A percentile compares a stretch with the other conserved stretches of the same genome.
Evolutionary conservation across 2,797 vertebrate genomes (phyloP).

Genomic region (Oceanodroma leucorhoa): DNA sequence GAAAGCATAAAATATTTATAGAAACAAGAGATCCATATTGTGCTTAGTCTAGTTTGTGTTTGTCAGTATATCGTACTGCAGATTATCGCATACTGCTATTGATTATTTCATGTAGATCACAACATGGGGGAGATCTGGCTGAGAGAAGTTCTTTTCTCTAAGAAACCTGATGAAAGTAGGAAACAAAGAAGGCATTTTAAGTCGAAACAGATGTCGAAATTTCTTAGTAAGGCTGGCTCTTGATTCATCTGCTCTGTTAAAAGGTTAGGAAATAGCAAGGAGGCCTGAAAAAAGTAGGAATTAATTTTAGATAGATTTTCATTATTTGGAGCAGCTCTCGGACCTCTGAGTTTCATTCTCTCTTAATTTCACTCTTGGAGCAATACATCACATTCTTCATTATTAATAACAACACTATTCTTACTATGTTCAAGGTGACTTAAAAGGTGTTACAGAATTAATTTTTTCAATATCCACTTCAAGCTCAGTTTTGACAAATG

Average conservation of each 20-base stretch:
- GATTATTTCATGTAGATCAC: background rate
- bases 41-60: background rate
- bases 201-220: slow-evolving; percentile 36
- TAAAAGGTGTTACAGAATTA: background rate
- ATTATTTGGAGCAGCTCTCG: background rate
- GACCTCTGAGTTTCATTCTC: background rate
- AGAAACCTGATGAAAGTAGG: slow-evolving; percentile 5
- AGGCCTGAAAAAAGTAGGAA: background rate
- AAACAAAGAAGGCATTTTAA: slow-evolving; percentile 20
- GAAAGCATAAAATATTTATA: background rate
- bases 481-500: background rate
- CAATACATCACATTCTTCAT: background rate
- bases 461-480: background rate
- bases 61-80: background rate
- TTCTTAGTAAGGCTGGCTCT: background rate
- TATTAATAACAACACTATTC: slow-evolving; percentile 8
- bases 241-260: background rate
- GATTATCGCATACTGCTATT: background rate
- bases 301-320: slow-evolving; percentile 7
- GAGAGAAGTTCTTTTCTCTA: background rate
- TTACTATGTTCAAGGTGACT: background rate
- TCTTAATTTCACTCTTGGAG: background rate
- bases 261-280: background rate
- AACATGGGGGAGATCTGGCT: background rate
- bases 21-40: background rate